These are phyloP conservation scores for Ctenomys sociabilis DNA, from an alignment of 2,113 vertebrate species.

Conservation along the genomic window DNA sequence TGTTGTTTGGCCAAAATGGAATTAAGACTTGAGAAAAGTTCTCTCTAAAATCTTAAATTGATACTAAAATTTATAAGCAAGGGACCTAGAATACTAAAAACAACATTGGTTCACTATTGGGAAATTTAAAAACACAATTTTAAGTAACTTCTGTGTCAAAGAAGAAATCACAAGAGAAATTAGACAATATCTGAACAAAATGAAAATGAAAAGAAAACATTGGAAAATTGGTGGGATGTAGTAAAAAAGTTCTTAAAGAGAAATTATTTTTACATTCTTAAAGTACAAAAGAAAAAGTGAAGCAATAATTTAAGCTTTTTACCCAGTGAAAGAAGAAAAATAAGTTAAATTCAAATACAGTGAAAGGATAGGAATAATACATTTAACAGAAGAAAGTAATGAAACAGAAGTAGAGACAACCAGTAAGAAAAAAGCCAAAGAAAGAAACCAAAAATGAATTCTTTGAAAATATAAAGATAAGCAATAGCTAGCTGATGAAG, in stretches of 20 bases:
- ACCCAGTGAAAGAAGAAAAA: background rate
- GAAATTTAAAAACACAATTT: background rate
- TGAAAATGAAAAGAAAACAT: conserved; percentile 10
- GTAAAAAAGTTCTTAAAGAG: background rate
- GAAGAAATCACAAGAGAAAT: background rate
- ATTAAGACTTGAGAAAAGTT: conserved; percentile 3
- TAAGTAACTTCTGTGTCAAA: background rate
- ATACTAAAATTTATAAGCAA: background rate
- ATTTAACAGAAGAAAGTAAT: conserved; percentile 13
- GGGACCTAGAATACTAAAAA: background rate
- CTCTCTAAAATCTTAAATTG: background rate
- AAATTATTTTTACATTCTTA: background rate
- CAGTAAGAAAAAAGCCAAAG: background rate
- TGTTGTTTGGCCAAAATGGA: background rate
- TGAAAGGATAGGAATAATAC: background rate
- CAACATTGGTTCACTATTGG: background rate
- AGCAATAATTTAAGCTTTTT: background rate
- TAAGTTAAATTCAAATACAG: background rate
- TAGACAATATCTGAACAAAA: background rate
- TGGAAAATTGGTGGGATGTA: background rate
- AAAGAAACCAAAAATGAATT: background rate
- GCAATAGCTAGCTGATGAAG: background rate
- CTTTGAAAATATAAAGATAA: background rate
- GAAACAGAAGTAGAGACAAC: background rate
- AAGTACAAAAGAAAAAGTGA: background rate